Evolutionary conservation across 2,888 invertebrate genomes (phyloP).

Genomic region (Axea sp.): DNA sequence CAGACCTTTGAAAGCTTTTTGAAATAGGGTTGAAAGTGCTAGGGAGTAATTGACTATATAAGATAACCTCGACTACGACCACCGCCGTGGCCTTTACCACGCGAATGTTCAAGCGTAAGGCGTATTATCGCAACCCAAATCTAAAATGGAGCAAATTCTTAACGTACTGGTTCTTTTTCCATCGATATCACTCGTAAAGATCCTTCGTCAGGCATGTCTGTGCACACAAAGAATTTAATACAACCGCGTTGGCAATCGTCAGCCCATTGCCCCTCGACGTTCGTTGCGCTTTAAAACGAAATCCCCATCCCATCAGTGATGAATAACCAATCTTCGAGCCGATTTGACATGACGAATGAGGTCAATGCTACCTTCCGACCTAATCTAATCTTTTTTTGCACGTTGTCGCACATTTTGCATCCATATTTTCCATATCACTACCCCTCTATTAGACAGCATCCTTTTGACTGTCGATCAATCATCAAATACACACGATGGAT

Average conservation of each 20-base stretch:
- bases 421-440: conserved; percentile 50
- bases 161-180: conserved; percentile 28
- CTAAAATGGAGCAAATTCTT: conserved; percentile 57
- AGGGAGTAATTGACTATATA: conserved; percentile 50
- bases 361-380: conserved; percentile 14
- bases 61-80: conserved; percentile 48
- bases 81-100: conserved; percentile 44
- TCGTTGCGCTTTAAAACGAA: conserved; percentile 3
- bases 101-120: conserved; percentile 34
- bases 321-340: conserved; percentile 49
- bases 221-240: conserved; percentile 17
- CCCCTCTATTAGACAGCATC: conserved; percentile 5
- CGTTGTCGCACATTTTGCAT: conserved; percentile 33
- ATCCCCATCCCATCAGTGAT: background rate
- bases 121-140: conserved; percentile 57
- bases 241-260: conserved; percentile 16
- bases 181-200: conserved; percentile 41
- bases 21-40: conserved; percentile 58
- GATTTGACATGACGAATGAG: conserved; percentile 48
- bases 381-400: conserved; percentile 46
- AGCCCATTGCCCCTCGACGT: background rate
- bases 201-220: background rate
- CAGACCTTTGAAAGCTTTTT: conserved; percentile 56
- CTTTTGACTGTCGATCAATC: background rate
- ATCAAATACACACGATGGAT: too few species aligned